Conservation (phyloP, 2,888 invertebrate species). For the Pandemis corylana region DNA sequence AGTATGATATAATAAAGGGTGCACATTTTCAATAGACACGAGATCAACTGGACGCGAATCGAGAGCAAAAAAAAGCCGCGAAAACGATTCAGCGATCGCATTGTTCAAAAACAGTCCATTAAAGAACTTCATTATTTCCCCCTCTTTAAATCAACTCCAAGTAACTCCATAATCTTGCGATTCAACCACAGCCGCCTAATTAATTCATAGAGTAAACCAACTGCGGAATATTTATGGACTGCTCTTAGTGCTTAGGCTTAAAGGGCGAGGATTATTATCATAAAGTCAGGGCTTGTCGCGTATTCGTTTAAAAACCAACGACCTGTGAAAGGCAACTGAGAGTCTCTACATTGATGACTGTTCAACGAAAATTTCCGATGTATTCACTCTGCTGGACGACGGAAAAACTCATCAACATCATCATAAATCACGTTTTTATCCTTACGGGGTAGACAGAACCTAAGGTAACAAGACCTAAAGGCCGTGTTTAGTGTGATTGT, state of each 20-base stretch:
- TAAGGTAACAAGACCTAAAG: too few species aligned
- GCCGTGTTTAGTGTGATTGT: too few species aligned
- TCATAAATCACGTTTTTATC: too few species aligned
- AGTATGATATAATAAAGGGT: not conserved
- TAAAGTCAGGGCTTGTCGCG: constrained; percentile 31
- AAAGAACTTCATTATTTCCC: constrained; percentile 34
- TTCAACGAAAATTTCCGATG: not conserved
- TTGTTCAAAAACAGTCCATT: constrained; percentile 25
- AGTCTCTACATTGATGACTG: not conserved
- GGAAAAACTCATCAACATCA: too few species aligned
- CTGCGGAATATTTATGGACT: constrained; percentile 32
- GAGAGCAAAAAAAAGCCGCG: not conserved
- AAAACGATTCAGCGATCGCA: not conserved
- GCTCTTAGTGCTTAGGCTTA: constrained; percentile 33
- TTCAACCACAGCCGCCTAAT: constrained; percentile 34
- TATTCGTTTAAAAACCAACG: not conserved
- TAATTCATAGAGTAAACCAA: constrained; percentile 39
- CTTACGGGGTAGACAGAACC: too few species aligned
- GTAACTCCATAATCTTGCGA: constrained; percentile 37
- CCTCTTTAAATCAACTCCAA: constrained; percentile 32
- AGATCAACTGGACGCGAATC: not conserved
- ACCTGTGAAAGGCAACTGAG: not conserved
- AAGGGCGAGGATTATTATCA: constrained; percentile 31
- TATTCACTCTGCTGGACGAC: not conserved
- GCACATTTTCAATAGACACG: not conserved